Evolutionary conservation across 2,113 vertebrate genomes (phyloP).

Genomic region (Sphyrna mokarran): DNA sequence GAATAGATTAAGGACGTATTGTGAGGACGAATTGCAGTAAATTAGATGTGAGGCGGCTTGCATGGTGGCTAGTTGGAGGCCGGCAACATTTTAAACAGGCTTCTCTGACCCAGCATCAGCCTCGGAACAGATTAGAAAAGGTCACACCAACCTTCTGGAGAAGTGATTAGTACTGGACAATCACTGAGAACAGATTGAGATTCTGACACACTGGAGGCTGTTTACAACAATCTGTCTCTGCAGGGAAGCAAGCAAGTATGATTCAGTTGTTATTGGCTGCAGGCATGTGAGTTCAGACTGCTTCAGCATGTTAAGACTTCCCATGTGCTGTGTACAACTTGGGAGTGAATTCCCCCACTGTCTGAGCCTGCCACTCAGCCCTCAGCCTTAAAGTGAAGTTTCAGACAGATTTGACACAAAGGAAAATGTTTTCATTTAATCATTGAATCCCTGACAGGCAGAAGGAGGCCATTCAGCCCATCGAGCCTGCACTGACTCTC

Average conservation of each 20-base stretch:
- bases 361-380: background rate
- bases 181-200: slow-evolving; percentile 21
- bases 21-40: background rate
- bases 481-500: too few species aligned
- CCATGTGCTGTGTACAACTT: background rate
- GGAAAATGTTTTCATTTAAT: background rate
- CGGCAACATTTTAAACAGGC: background rate
- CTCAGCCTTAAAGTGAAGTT: background rate
- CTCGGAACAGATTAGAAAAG: background rate
- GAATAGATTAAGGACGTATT: background rate
- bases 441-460: too few species aligned
- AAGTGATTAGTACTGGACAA: slow-evolving; percentile 1
- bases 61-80: background rate
- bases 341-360: background rate
- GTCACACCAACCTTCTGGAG: background rate
- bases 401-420: background rate
- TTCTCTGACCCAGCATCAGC: background rate
- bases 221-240: slow-evolving; percentile 11
- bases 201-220: slow-evolving; percentile 25
- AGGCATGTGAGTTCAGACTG: slow-evolving; percentile 12
- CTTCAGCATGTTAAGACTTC: slow-evolving; percentile 24
- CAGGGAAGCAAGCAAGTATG: slow-evolving; percentile 17
- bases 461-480: too few species aligned
- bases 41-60: background rate
- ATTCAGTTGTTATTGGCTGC: slow-evolving; percentile 17